Evolutionary conservation across 2,113 vertebrate genomes (phyloP).

Genomic region (Sula dactylatra): DNA sequence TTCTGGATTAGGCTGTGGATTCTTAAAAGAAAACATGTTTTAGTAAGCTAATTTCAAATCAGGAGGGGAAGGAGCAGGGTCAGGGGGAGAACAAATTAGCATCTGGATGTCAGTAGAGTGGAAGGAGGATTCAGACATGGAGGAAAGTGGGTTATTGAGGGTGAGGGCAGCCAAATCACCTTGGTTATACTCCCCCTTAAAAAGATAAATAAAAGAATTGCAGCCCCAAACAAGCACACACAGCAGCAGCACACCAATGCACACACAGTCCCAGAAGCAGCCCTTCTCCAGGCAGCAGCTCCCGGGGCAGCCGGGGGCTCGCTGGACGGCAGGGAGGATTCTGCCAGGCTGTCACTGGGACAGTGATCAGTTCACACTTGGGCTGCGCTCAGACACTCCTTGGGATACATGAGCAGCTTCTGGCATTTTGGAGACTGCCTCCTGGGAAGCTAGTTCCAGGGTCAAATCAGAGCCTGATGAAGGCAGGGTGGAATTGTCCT

Average conservation of each 20-base stretch:
- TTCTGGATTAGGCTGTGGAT: slow-evolving; percentile 63
- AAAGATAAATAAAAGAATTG: not conserved
- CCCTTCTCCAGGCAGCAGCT: not conserved
- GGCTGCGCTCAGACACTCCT: not conserved
- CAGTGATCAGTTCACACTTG: accelerated
- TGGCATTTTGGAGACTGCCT: not conserved
- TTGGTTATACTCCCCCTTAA: not conserved
- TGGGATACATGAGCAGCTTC: not conserved
- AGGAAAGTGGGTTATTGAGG: not conserved
- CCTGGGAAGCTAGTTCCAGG: not conserved
- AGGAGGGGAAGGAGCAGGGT: slow-evolving; percentile 27
- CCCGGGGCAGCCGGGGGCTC: accelerated
- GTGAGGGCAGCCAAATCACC: not conserved
- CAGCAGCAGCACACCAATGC: not conserved
- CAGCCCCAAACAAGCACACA: not conserved
- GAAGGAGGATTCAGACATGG: not conserved
- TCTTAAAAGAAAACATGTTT: slow-evolving; percentile 67
- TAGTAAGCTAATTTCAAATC: slow-evolving; percentile 64
- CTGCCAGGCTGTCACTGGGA: not conserved
- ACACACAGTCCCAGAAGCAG: not conserved
- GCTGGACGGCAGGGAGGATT: accelerated
- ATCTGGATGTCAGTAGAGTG: slow-evolving; percentile 17
- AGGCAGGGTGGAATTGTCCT: not conserved
- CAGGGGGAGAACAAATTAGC: slow-evolving; percentile 49
- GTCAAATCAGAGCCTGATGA: not conserved